These are phyloP conservation scores for Lanius collurio DNA, from an alignment of 2,113 vertebrate genomes.

Conservation along the genomic window DNA sequence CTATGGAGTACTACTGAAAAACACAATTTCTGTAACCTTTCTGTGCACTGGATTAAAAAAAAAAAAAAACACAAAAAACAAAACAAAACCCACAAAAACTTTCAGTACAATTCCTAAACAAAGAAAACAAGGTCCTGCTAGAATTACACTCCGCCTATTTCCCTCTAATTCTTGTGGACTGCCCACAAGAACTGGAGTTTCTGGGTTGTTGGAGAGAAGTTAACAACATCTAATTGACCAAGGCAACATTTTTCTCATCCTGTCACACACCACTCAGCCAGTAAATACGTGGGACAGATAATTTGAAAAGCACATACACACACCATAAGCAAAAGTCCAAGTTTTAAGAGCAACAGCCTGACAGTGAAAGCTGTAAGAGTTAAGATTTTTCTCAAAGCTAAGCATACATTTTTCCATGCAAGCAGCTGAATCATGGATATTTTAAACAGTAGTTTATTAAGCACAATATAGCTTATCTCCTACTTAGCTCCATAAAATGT, in stretches of 20 bases:
- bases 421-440: constrained; percentile 12
- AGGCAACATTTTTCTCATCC: not conserved
- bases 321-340: not conserved
- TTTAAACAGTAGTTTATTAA: constrained; percentile 30
- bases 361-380: not conserved
- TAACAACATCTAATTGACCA: not conserved
- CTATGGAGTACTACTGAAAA: not conserved
- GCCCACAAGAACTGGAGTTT: not conserved
- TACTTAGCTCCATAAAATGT: not conserved
- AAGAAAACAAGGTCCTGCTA: not conserved
- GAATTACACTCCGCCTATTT: not conserved
- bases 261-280: not conserved
- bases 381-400: not conserved
- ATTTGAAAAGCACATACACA: not conserved
- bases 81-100: not conserved
- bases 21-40: not conserved
- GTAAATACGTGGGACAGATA: not conserved
- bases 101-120: not conserved
- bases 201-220: not conserved
- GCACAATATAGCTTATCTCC: not conserved
- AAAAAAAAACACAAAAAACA: not conserved
- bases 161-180: not conserved
- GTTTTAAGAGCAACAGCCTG: not conserved
- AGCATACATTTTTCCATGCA: constrained; percentile 5
- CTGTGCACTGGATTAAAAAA: not conserved